Conservation (phyloP, 2,888 invertebrate species). For the Oscheius onirici region DNA sequence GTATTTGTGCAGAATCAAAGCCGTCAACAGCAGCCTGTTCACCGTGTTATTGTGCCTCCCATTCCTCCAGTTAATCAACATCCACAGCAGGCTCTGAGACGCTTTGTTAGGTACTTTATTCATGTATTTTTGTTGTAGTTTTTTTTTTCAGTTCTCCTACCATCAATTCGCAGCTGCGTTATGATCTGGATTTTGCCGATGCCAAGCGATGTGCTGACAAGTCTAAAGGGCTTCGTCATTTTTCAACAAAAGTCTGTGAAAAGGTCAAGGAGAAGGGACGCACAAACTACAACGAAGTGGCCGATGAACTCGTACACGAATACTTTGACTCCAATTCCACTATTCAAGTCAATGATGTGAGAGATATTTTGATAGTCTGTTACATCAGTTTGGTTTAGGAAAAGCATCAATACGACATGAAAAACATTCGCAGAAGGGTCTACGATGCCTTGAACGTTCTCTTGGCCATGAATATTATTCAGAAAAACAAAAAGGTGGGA, state of each 20-base stretch:
- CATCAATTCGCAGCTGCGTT: constrained; percentile 16
- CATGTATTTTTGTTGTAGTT: neutral
- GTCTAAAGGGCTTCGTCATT: constrained; percentile 91
- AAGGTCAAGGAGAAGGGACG: constrained; percentile 97
- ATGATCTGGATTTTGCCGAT: constrained; percentile 33
- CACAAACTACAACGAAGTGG: constrained; percentile 95
- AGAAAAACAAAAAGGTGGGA: constrained; percentile 89
- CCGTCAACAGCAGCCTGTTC: neutral
- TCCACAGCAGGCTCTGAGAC: constrained; percentile 11
- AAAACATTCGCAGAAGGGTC: constrained; percentile 96
- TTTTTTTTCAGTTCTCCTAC: constrained; percentile 6
- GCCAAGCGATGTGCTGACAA: constrained; percentile 49
- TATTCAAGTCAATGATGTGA: constrained; percentile 33
- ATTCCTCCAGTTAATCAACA: neutral
- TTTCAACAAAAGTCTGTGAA: constrained; percentile 99
- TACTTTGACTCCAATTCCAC: constrained; percentile 76
- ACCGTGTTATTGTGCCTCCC: neutral
- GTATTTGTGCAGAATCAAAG: neutral
- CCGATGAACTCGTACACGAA: constrained; percentile 96
- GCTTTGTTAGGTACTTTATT: constrained; percentile 16
- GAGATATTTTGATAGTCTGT: neutral
- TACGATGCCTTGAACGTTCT: constrained; percentile 99
- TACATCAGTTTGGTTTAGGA: constrained; percentile 45
- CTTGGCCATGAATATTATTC: constrained; percentile 99
- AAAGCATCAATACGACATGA: constrained; percentile 82